These are phyloP conservation scores for Caenorhabditis sp. DNA, from an alignment of 2,888 invertebrate species.

Conservation along the genomic window DNA sequence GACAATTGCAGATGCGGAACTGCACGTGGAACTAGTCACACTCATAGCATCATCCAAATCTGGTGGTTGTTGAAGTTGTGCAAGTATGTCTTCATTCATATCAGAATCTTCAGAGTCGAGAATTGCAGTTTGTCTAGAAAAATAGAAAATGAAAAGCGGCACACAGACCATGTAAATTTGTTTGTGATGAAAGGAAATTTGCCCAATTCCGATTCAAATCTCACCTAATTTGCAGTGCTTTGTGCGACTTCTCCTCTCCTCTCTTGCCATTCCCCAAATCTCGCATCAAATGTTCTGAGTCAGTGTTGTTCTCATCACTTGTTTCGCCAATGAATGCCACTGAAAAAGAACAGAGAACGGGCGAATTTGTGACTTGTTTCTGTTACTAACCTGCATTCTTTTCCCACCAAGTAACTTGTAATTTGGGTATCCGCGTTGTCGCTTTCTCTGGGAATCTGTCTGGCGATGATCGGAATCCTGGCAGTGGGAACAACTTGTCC, in stretches of 20 bases:
- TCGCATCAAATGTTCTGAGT: slow-evolving; percentile 74
- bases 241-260: slow-evolving; percentile 19
- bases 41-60: slow-evolving; percentile 73
- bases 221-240: slow-evolving; percentile 55
- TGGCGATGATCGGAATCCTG: slow-evolving; percentile 70
- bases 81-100: slow-evolving; percentile 55
- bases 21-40: slow-evolving; percentile 75
- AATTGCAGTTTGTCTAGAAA: slow-evolving; percentile 73
- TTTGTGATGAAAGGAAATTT: too few species aligned
- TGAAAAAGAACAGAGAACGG: slow-evolving; percentile 60
- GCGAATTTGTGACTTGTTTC: background rate
- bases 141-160: too few species aligned
- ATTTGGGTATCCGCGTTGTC: slow-evolving; percentile 72
- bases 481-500: slow-evolving; percentile 67
- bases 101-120: slow-evolving; percentile 72
- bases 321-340: slow-evolving; percentile 82
- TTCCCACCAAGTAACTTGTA: slow-evolving; percentile 82
- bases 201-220: background rate
- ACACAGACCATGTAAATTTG: too few species aligned
- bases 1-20: slow-evolving; percentile 76
- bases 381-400: slow-evolving; percentile 76
- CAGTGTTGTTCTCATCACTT: slow-evolving; percentile 79
- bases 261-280: slow-evolving; percentile 64
- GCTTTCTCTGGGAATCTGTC: slow-evolving; percentile 74
- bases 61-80: slow-evolving; percentile 35